Conservation (phyloP, 2,113 vertebrate genomes). For the Tichodroma muraria region DNA sequence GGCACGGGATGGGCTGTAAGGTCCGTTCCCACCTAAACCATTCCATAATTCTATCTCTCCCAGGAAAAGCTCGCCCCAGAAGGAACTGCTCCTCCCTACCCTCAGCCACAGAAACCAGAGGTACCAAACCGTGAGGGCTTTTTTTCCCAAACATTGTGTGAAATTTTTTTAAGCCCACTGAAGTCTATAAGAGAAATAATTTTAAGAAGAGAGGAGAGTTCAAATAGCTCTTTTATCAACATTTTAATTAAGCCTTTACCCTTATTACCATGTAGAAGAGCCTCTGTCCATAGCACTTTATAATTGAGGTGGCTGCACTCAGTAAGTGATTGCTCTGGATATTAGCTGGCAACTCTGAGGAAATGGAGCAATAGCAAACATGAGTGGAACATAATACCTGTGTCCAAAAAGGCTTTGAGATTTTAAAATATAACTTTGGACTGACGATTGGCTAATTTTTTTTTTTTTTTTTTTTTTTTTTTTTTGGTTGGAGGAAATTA, state of each 20-base stretch:
- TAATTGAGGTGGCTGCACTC: background rate
- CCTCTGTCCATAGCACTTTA: background rate
- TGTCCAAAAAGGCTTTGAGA: background rate
- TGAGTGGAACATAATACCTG: background rate
- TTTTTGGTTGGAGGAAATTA: too few species aligned
- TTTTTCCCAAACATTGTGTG: background rate
- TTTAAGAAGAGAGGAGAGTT: background rate
- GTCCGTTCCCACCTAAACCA: background rate
- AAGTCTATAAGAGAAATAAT: background rate
- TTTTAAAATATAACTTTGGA: background rate
- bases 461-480: too few species aligned
- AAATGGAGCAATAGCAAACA: background rate
- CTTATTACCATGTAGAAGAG: background rate
- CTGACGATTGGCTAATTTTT: background rate
- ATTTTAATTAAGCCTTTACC: background rate
- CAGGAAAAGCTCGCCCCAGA: background rate
- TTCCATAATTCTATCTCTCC: background rate
- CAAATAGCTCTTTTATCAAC: background rate
- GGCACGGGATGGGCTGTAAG: rapidly evolving
- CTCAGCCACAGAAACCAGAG: background rate
- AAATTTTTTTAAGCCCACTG: background rate
- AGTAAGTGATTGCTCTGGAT: background rate
- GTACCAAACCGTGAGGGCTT: rapidly evolving
- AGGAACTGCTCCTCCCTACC: rapidly evolving
- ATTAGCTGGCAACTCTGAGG: background rate